Evolutionary conservation across 2,888 invertebrate genomes (phyloP).

Genomic region (Entomobrya multifasciata): DNA sequence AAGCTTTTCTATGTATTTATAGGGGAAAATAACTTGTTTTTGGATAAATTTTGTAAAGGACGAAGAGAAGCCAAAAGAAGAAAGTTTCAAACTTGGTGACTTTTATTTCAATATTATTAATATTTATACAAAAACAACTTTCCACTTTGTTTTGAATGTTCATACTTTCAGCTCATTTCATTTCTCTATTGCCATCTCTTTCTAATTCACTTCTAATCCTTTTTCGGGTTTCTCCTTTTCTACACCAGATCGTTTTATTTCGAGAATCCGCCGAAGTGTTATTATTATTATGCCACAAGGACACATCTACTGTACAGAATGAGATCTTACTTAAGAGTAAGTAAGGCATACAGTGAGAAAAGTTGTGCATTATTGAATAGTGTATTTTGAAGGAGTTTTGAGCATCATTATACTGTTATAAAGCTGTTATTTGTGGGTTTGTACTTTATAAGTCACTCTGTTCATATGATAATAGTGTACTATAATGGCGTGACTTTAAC

Average conservation of each 20-base stretch:
- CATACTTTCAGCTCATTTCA: neutral
- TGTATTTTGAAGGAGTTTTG: neutral
- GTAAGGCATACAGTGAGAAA: neutral
- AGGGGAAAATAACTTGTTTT: too few species aligned
- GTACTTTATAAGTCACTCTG: too few species aligned
- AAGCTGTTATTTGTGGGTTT: too few species aligned
- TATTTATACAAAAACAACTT: slow-evolving; percentile 33
- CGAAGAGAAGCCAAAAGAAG: too few species aligned
- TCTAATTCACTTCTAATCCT: slow-evolving; percentile 18
- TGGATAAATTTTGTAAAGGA: too few species aligned
- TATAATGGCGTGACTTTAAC: too few species aligned
- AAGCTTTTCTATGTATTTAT: too few species aligned
- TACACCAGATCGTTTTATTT: too few species aligned
- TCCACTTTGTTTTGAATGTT: slow-evolving; percentile 13
- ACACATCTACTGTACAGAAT: neutral
- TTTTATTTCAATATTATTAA: slow-evolving; percentile 37
- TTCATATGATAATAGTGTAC: too few species aligned
- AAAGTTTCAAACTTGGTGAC: slow-evolving; percentile 38
- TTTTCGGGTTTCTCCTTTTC: neutral
- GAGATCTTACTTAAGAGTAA: neutral
- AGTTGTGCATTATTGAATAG: slow-evolving; percentile 1
- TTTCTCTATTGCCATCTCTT: neutral
- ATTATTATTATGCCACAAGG: slow-evolving; percentile 20
- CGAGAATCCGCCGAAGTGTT: neutral
- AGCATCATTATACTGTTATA: too few species aligned